Percentiles rank a stretch among this genome's conserved stretches.
Evolutionary conservation across 1,140 invertebrate genomes (phyloP).

Genomic region (Prorops nasuta): DNA sequence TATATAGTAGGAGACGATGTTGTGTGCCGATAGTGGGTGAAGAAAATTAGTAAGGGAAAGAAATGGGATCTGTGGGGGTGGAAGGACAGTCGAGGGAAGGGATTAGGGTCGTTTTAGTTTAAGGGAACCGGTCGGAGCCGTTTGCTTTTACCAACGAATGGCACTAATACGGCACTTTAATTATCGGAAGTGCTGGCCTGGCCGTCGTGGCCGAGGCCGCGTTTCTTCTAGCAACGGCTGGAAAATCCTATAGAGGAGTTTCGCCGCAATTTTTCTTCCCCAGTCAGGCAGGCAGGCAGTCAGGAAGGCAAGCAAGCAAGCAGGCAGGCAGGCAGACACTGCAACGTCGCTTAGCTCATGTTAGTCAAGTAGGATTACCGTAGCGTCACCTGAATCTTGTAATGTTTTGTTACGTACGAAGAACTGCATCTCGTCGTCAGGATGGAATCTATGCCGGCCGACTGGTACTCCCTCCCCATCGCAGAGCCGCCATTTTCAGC

Average conservation of each 20-base stretch:
- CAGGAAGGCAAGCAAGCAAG: too few relatives aligned
- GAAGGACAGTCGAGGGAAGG: conserved; percentile 26
- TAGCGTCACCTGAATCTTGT: conserved; percentile 46
- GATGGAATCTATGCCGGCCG: conserved; percentile 14
- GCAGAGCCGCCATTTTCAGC: background rate
- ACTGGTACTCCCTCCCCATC: background rate
- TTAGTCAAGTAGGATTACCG: conserved; percentile 51
- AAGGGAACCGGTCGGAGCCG: too few relatives aligned
- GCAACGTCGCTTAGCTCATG: conserved; percentile 41
- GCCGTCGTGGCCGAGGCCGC: background rate
- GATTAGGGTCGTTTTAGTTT: conserved; percentile 22
- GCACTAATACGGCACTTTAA: conserved; percentile 35
- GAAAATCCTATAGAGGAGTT: conserved; percentile 17
- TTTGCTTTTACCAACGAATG: background rate
- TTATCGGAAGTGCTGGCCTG: conserved; percentile 34
- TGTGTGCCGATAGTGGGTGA: conserved; percentile 22
- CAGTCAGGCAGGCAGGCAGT: background rate
- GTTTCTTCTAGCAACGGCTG: background rate
- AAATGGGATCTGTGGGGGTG: conserved; percentile 28
- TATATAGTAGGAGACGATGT: too few relatives aligned
- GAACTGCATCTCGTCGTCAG: conserved; percentile 31
- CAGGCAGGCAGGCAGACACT: conserved; percentile 34
- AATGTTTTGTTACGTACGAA: conserved; percentile 48
- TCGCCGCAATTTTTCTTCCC: conserved; percentile 38
- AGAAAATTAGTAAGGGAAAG: conserved; percentile 29